Evolutionary conservation across 2,113 vertebrate genomes (phyloP), one percentile per base, ranked within the genome.

Genomic region (Pluvialis apricaria): DNA sequence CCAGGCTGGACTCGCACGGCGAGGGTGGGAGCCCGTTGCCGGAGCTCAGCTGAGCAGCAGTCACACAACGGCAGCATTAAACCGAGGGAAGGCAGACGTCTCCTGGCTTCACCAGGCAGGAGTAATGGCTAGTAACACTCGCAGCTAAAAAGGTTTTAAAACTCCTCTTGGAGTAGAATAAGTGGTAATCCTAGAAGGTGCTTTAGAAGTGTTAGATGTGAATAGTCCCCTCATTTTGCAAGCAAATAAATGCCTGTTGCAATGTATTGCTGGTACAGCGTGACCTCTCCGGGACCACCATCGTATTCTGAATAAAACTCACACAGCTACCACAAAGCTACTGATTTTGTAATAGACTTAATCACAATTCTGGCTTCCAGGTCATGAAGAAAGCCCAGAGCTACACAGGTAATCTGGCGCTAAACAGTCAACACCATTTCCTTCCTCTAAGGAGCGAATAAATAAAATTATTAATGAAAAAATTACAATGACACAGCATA

Each of bases 361-460:
- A 44, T 70, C 82, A 81, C 68, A 81, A 26, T 76, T 95, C 84
- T 88, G 94, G 96, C 66, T 95, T 68, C 71, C 71, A 69, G 7
- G 80, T 86, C 68, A 65, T 78, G 62, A 86, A 79, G 55, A 94
- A 96, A 95, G 90, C n/a, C 60, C 66, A 87, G 31, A 75, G 77
- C 93, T 90, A 87, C 42, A 38, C n/a, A 40, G 10, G 18, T 7
- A 29, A 58, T 38, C 45, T 69, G 34, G 28, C 77, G 34, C 83
- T 88, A 73, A 96, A 88, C 22, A 49, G n/a, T 51, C 28, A 25
- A 88, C 36, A 69, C 4, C 5, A 0, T 72, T 87, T 96, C 57
- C 62, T 95, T 94, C 95, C 87, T 90, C 92, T 65, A 75, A 88
- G 69, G 51, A 83, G 22, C 0, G 0, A 55, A 76, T 54, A 84